A percentile compares a stretch with the other conserved stretches of the same genome.
These are phyloP conservation scores for Schizotus pectinicornis DNA, from an alignment of 2,888 invertebrate species.

Conservation along the genomic window DNA sequence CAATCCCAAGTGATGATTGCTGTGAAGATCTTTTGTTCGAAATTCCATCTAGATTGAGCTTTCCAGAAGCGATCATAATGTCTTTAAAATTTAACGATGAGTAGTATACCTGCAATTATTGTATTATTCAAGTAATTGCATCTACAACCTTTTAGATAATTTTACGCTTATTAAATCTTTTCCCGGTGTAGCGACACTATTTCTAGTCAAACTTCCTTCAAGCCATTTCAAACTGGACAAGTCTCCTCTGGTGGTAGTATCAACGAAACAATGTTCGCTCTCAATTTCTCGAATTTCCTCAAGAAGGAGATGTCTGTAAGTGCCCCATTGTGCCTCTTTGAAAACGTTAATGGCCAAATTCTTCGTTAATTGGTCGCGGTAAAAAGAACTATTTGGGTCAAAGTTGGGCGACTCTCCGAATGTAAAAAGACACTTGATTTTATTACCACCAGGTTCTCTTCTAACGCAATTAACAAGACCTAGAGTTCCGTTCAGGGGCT, in stretches of 20 bases:
- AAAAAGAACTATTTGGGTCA: constrained; percentile 65
- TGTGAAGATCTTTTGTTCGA: constrained; percentile 80
- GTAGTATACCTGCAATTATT: constrained; percentile 67
- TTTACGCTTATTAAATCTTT: constrained; percentile 11
- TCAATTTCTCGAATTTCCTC: constrained; percentile 59
- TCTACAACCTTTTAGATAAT: constrained; percentile 18
- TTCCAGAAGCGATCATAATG: constrained; percentile 93
- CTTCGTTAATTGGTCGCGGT: constrained; percentile 64
- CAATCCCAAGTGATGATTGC: constrained; percentile 89
- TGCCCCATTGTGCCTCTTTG: constrained; percentile 65
- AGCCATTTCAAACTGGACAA: constrained; percentile 81
- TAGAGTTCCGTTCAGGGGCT: not conserved
- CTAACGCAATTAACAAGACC: constrained; percentile 72
- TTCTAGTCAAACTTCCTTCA: constrained; percentile 63
- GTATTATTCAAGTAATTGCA: constrained; percentile 1
- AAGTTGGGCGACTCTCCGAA: constrained; percentile 69
- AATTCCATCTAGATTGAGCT: constrained; percentile 84
- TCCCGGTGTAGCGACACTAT: not conserved
- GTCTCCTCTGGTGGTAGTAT: constrained; percentile 80
- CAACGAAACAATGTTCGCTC: constrained; percentile 75
- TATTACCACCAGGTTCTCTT: constrained; percentile 63
- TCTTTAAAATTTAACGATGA: constrained; percentile 95
- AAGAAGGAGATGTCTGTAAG: constrained; percentile 78
- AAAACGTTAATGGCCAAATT: constrained; percentile 82
- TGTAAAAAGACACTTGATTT: constrained; percentile 62